Evolutionary conservation across 2,888 invertebrate species (phyloP), one percentile per base, ranked within the genome.

Genomic region (Heliconius sara): DNA sequence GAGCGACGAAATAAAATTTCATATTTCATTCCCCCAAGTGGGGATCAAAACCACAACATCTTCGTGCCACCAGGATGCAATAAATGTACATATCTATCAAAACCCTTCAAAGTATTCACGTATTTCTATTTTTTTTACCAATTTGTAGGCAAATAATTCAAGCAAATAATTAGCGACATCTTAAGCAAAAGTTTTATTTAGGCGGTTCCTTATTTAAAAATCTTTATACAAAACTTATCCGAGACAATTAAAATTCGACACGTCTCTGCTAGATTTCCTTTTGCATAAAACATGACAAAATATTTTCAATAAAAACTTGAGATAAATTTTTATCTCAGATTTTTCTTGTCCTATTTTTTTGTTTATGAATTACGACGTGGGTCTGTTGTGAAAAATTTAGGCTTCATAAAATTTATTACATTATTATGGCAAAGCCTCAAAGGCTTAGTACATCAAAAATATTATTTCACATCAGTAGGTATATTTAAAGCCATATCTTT

Each of bases 221-320:
- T 43, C 22, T 16, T 70, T 25, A 70, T 16, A 52, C 19, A 72
- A 73, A 73, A 73, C 16, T 73, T 72, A 57, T 72, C n/a, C 16
- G 25, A 73, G 34, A 60, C 60, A 73, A 73, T 73, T 73, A 73
- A 73, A 73, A 39, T 73, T 73, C 73, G 60, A 73, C 73, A 73
- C 73, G 73, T 73, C 57, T 75, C 65, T 75, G 65, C 30, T 75
- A 65, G 65, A 75, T 66, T 78, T 66, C 63, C 66, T 73, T 78
- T 78, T 78, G 72, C 78, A 78, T 78, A 73, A 78, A 78, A 73
- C 78, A 78, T 73, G 65, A 73, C 65, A 78, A 73, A 57, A 0
- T 34, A n/a, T 67, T 73, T 78, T 72, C 52, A 72, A 78, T 73
- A 47, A 34, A 78, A 75, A 75, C 43, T 75, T 65, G 73, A 75